Evolutionary conservation across 1,140 invertebrate species (phyloP), one percentile per base, ranked within the genome.

Genomic region (Psilanteris sp.): DNA sequence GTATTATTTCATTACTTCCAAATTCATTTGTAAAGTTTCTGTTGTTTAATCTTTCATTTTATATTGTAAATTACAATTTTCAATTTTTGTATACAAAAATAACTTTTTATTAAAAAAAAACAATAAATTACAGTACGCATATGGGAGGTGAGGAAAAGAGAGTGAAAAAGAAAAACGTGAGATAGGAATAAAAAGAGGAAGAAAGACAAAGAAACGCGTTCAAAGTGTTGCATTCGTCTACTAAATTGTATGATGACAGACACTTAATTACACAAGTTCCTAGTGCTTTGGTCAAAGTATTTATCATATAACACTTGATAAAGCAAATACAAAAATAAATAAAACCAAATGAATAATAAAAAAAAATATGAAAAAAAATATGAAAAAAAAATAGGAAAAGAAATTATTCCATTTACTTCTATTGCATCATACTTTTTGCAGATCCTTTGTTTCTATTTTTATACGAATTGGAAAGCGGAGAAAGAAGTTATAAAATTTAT

Each of bases 401-500:
- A n/a, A n/a, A n/a, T n/a, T n/a, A n/a, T 9, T 32, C 13, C 5
- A 20, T 1, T 61, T 37, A 15, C 9, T 61, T 46, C 11, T 32
- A 36, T 8, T 46, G 4, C 15, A 22, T 48, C 11, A 31, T 26
- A 1, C 27, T 46, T 18, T 46, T 46, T n/a, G 36, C 6, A 50
- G n/a, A n/a, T n/a, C n/a, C 14, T 37, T 16, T 37, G 11, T 39
- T 48, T 39, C 16, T 13, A n/a, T 31, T 81, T 70, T 71, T 74
- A 76, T 83, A 82, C 77, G 79, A 82, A 82, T 76, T 64, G 31
- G 61, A 68, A 86, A 84, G 80, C 85, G 83, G 77, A 85, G 77
- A 87, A 86, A 85, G 86, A 87, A 87, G 83, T 86, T 87, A 88
- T 86, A 88, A 88, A 88, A 88, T 88, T 88, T 87, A 87, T 88